These are phyloP conservation scores for Pocillopora damicornis DNA, from an alignment of 64 coral and sea anemone species.

Conservation along the genomic window DNA sequence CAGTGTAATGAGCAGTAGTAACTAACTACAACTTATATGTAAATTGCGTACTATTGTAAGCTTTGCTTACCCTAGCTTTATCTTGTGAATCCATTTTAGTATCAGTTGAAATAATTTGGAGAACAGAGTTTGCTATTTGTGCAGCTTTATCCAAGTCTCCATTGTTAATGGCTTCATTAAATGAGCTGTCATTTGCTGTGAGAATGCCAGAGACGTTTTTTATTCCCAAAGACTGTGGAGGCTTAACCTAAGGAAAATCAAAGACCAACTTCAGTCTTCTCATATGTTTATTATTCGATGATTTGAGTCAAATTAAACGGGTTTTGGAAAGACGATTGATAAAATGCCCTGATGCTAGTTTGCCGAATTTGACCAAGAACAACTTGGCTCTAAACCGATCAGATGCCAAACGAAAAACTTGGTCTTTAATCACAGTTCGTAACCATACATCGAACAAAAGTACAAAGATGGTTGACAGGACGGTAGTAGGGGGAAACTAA, in stretches of 20 bases:
- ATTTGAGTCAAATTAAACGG: too few species aligned
- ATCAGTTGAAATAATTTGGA: background rate
- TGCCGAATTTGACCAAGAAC: too few species aligned
- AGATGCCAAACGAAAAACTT: too few species aligned
- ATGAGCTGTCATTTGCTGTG: constrained; percentile 1
- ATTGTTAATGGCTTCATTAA: background rate
- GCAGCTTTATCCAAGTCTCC: constrained; percentile 7
- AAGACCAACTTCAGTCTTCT: background rate
- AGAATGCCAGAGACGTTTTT: background rate
- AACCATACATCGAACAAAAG: too few species aligned
- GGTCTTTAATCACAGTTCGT: too few species aligned
- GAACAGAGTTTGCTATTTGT: constrained; percentile 13
- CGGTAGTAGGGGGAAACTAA: too few species aligned
- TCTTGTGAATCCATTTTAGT: background rate
- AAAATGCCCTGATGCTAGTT: too few species aligned
- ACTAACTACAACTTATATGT: background rate
- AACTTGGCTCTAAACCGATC: too few species aligned
- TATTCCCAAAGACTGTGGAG: background rate
- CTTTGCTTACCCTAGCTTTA: background rate
- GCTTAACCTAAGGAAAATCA: background rate
- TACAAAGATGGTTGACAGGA: background rate
- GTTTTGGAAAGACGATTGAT: too few species aligned
- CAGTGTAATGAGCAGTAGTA: too few species aligned
- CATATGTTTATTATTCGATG: too few species aligned
- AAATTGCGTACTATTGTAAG: background rate